A percentile compares a stretch with the other conserved stretches of the same genome.
phyloP scores from a whole-genome alignment of 1,140 invertebrate species.

The Aphidius ervi region DNA sequence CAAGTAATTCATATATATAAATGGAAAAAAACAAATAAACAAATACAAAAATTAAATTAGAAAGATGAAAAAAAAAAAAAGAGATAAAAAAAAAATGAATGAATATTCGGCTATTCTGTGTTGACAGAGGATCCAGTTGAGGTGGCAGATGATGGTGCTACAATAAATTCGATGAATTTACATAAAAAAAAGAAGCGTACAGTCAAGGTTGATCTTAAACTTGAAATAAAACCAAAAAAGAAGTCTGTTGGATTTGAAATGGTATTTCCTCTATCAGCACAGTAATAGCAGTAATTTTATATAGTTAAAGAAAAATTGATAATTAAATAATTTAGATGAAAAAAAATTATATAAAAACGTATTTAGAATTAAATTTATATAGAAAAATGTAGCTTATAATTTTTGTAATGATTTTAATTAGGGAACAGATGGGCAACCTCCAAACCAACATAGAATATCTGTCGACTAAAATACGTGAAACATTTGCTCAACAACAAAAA shows the following conservation, averaged over 20 bases:
- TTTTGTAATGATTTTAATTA: slow-evolving; percentile 31
- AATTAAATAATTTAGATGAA: no score
- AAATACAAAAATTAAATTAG: slow-evolving; percentile 33
- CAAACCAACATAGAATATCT: slow-evolving; percentile 54
- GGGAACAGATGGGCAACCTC: slow-evolving; percentile 55
- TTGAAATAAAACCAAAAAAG: slow-evolving; percentile 68
- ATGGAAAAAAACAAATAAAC: background rate
- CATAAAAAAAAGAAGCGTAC: slow-evolving; percentile 70
- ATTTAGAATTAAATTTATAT: no score
- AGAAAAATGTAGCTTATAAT: background rate
- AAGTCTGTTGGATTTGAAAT: slow-evolving; percentile 39
- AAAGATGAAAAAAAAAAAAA: slow-evolving; percentile 36
- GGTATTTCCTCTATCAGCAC: slow-evolving; percentile 48
- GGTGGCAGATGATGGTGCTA: slow-evolving; percentile 49
- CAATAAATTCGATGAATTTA: slow-evolving; percentile 57
- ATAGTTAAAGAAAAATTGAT: background rate
- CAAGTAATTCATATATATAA: slow-evolving; percentile 63
- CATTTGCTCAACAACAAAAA: slow-evolving; percentile 39
- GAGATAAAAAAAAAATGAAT: slow-evolving; percentile 50
- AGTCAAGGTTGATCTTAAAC: slow-evolving; percentile 75
- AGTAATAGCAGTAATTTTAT: slow-evolving; percentile 34
- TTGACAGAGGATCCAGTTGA: slow-evolving; percentile 55
- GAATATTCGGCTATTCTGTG: slow-evolving; percentile 49
- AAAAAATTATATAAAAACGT: no score
- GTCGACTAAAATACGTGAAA: slow-evolving; percentile 49